phyloP scores from a whole-genome alignment of 2,888 invertebrate genomes.

The Mythimna albipuncta region DNA sequence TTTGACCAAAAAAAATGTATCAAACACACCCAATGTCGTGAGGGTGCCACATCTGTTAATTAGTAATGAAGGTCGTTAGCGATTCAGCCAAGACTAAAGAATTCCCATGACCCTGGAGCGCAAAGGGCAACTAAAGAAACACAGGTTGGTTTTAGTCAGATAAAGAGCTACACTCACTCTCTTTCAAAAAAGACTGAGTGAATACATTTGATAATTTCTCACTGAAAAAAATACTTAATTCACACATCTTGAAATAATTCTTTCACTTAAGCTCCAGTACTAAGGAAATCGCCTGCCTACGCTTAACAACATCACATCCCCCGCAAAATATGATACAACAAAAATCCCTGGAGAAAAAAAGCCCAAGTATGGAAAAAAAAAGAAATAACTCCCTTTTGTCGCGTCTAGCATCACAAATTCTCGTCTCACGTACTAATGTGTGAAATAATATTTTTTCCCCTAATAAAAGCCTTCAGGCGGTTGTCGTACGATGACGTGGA shows the following conservation, averaged over 20 bases:
- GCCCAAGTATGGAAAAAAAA: constrained; percentile 40
- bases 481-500: constrained; percentile 56
- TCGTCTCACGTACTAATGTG: constrained; percentile 67
- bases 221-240: too few species aligned
- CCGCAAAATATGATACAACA: constrained; percentile 48
- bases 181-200: too few species aligned
- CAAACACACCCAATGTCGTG: too few species aligned
- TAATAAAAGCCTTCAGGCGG: constrained; percentile 62
- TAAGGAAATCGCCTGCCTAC: constrained; percentile 1
- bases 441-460: constrained; percentile 66
- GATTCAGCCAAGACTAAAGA: too few species aligned
- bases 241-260: background rate
- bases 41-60: too few species aligned
- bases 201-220: too few species aligned
- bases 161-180: too few species aligned
- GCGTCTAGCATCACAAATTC: constrained; percentile 55
- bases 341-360: constrained; percentile 55
- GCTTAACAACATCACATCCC: constrained; percentile 41
- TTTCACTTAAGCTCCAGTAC: background rate
- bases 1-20: too few species aligned
- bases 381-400: constrained; percentile 61
- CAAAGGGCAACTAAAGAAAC: too few species aligned
- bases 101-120: too few species aligned
- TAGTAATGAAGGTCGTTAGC: too few species aligned
- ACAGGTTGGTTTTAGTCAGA: too few species aligned